Evolutionary conservation across 2,888 invertebrate species (phyloP), one percentile per base, ranked within the genome.

Genomic region (Ceramica pisi): DNA sequence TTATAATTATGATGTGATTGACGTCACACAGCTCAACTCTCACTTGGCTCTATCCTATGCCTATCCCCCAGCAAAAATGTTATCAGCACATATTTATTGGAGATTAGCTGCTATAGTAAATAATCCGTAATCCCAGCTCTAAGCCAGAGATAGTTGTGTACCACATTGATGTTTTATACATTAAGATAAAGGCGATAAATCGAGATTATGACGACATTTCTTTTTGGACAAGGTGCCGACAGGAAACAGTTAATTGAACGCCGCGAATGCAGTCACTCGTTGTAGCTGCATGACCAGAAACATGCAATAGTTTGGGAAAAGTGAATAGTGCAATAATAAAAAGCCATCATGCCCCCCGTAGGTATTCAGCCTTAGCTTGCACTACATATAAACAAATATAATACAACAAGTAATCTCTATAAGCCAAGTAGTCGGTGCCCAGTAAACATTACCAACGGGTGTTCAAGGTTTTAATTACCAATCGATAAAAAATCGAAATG

Each of bases 281-380:
- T 23, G 26, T 55, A 46, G 31, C 26, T 60, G 35, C 74, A 78
- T 79, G 79, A 63, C 62, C 67, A 57, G 51, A 55, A 65, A 26
- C 67, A 81, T 70, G 77, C 71, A 57, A 38, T 83, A 51, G 77
- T 21, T 66, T 70, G 61, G 38, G 83, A 83, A 82, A 83, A 81
- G 75, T 67, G 65, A 71, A 61, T 19, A 68, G 55, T 44, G 48
- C 60, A 75, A n/a, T 55, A 66, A 62, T 68, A 71, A 62, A 67
- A 75, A 59, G 68, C 69, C 78, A 86, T 55, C 67, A 92, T 92
- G 91, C 86, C 88, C 56, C 85, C 87, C 65, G 78, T 87, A 71
- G 91, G 91, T 73, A 92, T 92, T 73, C 92, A 93, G 65, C 92
- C 92, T 59, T 89, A 87, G 74, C 51, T 4, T 69, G 38, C 38